Percentiles rank a stretch among this genome's conserved stretches.
Conservation (phyloP, 35 echinoderm and acorn worm genomes). For the Eucidaris tribuloides region DNA sequence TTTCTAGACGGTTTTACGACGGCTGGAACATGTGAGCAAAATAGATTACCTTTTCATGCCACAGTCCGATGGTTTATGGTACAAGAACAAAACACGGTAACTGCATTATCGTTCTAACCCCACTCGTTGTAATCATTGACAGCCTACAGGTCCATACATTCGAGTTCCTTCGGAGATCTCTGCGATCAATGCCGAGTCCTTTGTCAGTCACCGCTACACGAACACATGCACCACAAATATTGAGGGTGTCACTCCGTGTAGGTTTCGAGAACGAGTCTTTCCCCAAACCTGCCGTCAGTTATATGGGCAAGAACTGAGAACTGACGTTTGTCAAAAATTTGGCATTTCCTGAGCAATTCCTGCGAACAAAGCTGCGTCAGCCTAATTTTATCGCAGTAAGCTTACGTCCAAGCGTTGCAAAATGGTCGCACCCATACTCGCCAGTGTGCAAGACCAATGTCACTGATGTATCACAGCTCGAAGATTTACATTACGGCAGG, state of each 20-base stretch:
- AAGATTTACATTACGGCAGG: constrained; percentile 79
- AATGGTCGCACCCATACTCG: constrained; percentile 84
- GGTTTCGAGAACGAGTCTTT: constrained; percentile 68
- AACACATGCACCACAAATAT: constrained; percentile 93
- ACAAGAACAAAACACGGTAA: constrained; percentile 83
- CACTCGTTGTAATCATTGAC: constrained; percentile 94
- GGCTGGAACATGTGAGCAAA: neutral
- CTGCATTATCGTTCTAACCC: constrained; percentile 96
- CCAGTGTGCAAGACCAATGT: constrained; percentile 92
- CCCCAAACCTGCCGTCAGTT: constrained; percentile 87
- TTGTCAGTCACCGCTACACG: constrained; percentile 84
- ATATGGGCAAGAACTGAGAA: constrained; percentile 99
- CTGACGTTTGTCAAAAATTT: constrained; percentile 77
- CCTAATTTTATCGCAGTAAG: constrained; percentile 97
- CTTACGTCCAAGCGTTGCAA: constrained; percentile 88
- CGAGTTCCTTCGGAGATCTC: constrained; percentile 66
- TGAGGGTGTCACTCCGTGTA: constrained; percentile 79
- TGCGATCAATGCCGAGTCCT: constrained; percentile 92
- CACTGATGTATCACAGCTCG: constrained; percentile 98
- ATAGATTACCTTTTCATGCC: constrained; percentile 89
- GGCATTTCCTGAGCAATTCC: constrained; percentile 97
- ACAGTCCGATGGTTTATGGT: constrained; percentile 82
- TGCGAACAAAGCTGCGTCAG: constrained; percentile 78
- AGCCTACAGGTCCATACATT: constrained; percentile 96
- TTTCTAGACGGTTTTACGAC: neutral